Evolutionary conservation across 2,113 vertebrate genomes (phyloP).

Genomic region (Otus sunia): DNA sequence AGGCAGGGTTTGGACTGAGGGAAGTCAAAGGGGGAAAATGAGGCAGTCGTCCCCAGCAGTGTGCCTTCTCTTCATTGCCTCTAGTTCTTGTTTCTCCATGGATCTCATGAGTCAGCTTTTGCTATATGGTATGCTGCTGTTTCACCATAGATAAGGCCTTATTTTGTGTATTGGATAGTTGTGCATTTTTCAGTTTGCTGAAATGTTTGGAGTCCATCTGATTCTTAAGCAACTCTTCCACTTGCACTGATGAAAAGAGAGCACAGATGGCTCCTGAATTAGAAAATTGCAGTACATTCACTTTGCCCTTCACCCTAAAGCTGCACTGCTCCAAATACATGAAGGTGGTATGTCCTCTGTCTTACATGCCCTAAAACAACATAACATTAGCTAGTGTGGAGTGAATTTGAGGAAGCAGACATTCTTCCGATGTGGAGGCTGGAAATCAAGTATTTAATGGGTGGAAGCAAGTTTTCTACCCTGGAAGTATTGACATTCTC

Average conservation of each 20-base stretch:
- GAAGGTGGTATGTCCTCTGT: not conserved
- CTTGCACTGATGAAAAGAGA: not conserved
- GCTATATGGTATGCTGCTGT: not conserved
- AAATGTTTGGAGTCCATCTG: not conserved
- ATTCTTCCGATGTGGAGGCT: not conserved
- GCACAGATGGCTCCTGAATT: not conserved
- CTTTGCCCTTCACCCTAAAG: not conserved
- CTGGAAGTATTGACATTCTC: slow-evolving; percentile 59
- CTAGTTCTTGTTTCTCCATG: not conserved
- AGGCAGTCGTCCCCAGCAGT: not conserved
- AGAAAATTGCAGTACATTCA: not conserved
- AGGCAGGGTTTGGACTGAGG: not conserved
- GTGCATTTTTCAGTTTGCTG: not conserved
- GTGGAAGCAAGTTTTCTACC: slow-evolving; percentile 40
- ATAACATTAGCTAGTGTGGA: not conserved
- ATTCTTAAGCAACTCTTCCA: not conserved
- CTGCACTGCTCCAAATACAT: not conserved
- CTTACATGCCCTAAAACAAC: not conserved
- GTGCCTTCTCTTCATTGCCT: not conserved
- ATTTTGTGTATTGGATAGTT: not conserved
- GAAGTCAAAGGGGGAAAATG: not conserved
- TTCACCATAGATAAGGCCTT: not conserved
- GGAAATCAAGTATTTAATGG: slow-evolving; percentile 40
- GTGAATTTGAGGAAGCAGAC: not conserved
- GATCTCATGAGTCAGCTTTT: not conserved